Evolutionary conservation across 2,797 vertebrate species (phyloP).

Genomic region (Hoplostethus atlanticus): DNA sequence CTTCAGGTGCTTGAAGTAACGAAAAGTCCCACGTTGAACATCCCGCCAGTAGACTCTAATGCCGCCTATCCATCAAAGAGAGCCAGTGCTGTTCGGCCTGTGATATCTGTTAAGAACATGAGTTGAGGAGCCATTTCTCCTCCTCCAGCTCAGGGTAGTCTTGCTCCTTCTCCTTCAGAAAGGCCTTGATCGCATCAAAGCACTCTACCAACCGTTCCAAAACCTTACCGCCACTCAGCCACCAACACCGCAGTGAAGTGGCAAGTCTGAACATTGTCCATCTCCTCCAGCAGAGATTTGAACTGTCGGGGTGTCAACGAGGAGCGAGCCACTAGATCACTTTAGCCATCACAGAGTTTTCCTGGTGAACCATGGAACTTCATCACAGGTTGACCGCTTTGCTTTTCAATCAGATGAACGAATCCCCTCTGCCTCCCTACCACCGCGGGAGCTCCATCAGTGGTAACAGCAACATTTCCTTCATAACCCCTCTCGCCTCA

Average conservation of each 20-base stretch:
- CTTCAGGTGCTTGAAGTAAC: too few relatives aligned
- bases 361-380: too few relatives aligned
- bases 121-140: too few relatives aligned
- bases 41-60: too few relatives aligned
- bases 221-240: conserved; percentile 20
- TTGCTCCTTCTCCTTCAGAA: too few relatives aligned
- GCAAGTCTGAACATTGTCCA: conserved; percentile 22
- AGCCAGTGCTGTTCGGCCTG: too few relatives aligned
- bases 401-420: conserved; percentile 31
- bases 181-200: too few relatives aligned
- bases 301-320: conserved; percentile 28
- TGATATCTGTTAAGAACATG: too few relatives aligned
- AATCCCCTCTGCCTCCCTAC: conserved; percentile 18
- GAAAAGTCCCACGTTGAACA: too few relatives aligned
- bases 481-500: conserved; percentile 8
- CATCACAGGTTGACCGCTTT: conserved; percentile 31
- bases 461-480: conserved; percentile 16
- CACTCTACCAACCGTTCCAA: conserved; percentile 23
- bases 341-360: conserved; percentile 29
- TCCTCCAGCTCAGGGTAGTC: too few relatives aligned
- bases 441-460: conserved; percentile 18
- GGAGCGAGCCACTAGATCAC: conserved; percentile 24
- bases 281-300: conserved; percentile 20
- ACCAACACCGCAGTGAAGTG: conserved; percentile 19
- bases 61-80: too few relatives aligned